Evolutionary conservation across 1,140 invertebrate species (phyloP), one percentile per base, ranked within the genome.

Genomic region (Zaprionus nigranus): DNA sequence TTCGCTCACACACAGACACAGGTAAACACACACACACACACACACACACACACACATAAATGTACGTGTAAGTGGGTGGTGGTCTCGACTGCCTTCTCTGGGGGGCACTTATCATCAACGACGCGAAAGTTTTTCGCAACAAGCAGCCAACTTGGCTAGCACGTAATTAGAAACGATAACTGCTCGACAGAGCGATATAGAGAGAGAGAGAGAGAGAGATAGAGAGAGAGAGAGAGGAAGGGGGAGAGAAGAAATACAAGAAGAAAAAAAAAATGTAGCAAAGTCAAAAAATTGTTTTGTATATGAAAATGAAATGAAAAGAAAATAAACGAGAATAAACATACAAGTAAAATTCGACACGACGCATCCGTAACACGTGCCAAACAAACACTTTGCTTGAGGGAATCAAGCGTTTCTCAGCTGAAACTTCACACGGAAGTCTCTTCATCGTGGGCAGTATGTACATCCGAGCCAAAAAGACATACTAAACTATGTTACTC

Each of bases 101-200:
- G 64, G 30, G 36, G 58, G 36, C 57, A 70, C 59, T 75, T 75
- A 70, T 63, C 73, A 17, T 34, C 20, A 28, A 17, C 51, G 4
- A 54, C 34, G 57, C 63, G 70, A 66, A 74, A 68, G 65, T 63
- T 73, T 54, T 60, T 70, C 59, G 63, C 56, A 60, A 53, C 66
- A 65, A 49, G 60, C 53, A 63, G 60, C 49, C 71, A 38, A 54
- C 34, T 26, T 56, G 22, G 30, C 63, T 40, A 69, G 67, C 73
- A 75, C 73, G 73, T 75, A 75, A 70, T 75, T 75, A 75, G 59
- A 75, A 63, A 59, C 60, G 73, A 75, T 75, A 75, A 63, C 15
- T 57, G 36, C 36, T 38, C 15, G 46, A 24, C 22, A 26, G 38
- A 43, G 38, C n/a, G 38, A 59, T 13, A 15, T 12, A 30, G 7